These are phyloP conservation scores for Tupaia chinensis DNA, from an alignment of 2,113 vertebrate species.

Conservation along the genomic window DNA sequence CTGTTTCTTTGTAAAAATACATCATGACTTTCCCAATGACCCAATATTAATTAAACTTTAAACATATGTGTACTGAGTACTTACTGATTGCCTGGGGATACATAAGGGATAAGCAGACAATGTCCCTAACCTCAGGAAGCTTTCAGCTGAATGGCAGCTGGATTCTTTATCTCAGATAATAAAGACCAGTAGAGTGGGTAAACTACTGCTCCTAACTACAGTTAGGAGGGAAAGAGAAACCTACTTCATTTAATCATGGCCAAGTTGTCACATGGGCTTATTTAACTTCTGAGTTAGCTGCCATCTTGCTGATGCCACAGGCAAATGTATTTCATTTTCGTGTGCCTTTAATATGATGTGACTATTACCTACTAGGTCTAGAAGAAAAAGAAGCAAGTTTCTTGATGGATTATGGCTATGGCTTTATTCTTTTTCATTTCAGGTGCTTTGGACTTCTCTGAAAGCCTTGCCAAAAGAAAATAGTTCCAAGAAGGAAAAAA, in stretches of 20 bases:
- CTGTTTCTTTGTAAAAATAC: too few relatives aligned
- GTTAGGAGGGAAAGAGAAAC: not conserved
- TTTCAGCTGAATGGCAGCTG: not conserved
- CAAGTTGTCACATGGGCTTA: not conserved
- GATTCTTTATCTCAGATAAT: not conserved
- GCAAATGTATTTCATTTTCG: not conserved
- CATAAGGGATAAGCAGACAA: not conserved
- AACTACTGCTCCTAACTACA: not conserved
- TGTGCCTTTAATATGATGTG: not conserved
- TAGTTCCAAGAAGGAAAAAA: not conserved
- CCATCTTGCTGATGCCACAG: not conserved
- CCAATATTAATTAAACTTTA: not conserved
- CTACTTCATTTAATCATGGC: not conserved
- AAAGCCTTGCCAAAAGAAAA: slow-evolving; percentile 8
- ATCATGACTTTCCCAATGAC: too few relatives aligned
- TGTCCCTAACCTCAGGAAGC: not conserved
- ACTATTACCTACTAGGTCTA: not conserved
- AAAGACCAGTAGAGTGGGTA: not conserved
- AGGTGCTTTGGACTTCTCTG: not conserved
- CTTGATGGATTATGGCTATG: not conserved
- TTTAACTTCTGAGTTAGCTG: not conserved
- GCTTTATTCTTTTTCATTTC: not conserved
- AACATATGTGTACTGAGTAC: not conserved
- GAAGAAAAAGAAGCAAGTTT: not conserved
- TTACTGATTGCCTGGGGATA: not conserved